A percentile compares a stretch with the other conserved stretches of the same genome.
phyloP scores from a whole-genome alignment of 2,113 vertebrate genomes.

The Pelusios castaneus region DNA sequence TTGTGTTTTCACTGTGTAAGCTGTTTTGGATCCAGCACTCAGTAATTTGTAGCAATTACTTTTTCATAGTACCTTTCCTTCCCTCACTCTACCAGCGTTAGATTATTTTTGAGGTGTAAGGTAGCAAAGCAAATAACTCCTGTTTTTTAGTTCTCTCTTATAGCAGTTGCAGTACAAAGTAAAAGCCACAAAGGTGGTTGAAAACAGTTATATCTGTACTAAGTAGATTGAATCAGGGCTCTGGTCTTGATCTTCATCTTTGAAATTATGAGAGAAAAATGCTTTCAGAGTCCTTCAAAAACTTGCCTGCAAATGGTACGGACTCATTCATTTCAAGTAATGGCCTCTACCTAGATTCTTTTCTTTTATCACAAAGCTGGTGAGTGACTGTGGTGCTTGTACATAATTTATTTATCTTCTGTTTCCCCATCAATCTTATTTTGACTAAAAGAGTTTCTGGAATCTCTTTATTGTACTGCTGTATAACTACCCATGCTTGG shows the following conservation, averaged over 20 bases:
- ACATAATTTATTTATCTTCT: background rate
- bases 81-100: slow-evolving; percentile 5
- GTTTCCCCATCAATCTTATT: background rate
- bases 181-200: background rate
- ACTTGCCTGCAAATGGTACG: background rate
- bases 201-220: background rate
- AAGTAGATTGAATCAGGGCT: background rate
- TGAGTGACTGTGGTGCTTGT: background rate
- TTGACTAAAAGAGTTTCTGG: background rate
- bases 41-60: slow-evolving; percentile 44
- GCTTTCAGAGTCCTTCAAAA: background rate
- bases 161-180: background rate
- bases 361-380: background rate
- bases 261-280: background rate
- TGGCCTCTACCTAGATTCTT: background rate
- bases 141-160: slow-evolving; percentile 1
- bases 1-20: background rate
- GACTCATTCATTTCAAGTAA: background rate
- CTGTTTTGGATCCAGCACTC: slow-evolving; percentile 25
- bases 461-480: background rate
- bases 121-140: background rate
- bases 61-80: background rate
- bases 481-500: background rate
- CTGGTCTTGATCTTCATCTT: background rate
- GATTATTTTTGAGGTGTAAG: background rate